phyloP scores from a whole-genome alignment of 2,888 invertebrate species.

The Mythimna lalbum region DNA sequence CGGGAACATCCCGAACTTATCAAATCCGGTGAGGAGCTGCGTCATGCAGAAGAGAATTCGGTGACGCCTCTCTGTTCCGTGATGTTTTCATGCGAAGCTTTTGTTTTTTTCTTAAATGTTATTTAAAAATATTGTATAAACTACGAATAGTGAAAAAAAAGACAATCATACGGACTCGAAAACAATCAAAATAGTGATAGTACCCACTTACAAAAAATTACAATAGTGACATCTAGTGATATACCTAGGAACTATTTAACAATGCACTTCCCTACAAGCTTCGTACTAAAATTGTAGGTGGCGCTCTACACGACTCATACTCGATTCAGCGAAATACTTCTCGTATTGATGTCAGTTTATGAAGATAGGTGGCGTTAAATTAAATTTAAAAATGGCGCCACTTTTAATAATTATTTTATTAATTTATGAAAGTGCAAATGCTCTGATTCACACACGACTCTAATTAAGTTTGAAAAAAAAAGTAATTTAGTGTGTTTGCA shows the following conservation, averaged over 20 bases:
- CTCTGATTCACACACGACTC: not conserved
- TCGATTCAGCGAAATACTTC: not conserved
- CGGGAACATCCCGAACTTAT: too few relatives aligned
- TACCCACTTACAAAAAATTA: not conserved
- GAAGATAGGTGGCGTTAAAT: slow-evolving; percentile 28
- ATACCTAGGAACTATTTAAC: not conserved
- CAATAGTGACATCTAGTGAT: slow-evolving; percentile 28
- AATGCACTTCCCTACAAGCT: not conserved
- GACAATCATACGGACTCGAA: too few relatives aligned
- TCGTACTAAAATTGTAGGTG: not conserved
- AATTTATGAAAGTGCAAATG: not conserved
- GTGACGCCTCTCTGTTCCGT: too few relatives aligned
- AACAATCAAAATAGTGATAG: too few relatives aligned
- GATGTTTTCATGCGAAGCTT: too few relatives aligned
- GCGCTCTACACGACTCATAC: slow-evolving; percentile 1
- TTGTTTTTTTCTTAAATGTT: too few relatives aligned
- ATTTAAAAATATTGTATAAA: too few relatives aligned
- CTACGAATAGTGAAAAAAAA: too few relatives aligned
- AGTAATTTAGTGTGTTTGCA: not conserved
- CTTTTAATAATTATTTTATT: not conserved
- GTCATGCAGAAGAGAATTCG: too few relatives aligned
- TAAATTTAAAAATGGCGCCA: not conserved
- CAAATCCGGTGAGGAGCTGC: too few relatives aligned
- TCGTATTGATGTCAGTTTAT: not conserved
- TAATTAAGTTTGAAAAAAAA: not conserved